Evolutionary conservation across 2,113 vertebrate species (phyloP).

Genomic region (Petrocephalus zakoni): DNA sequence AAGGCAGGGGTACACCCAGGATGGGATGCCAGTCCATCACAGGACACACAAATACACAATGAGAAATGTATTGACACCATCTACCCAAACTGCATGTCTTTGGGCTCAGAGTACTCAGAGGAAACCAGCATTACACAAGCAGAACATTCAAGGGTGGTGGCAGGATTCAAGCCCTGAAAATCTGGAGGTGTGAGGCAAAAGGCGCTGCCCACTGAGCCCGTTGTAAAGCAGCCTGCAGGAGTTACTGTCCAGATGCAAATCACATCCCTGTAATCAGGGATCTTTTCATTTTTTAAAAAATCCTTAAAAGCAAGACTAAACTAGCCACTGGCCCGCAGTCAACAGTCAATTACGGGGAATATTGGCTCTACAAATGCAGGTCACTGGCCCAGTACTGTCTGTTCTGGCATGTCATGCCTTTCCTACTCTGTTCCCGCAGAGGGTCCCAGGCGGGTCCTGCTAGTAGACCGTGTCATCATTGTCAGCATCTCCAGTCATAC

Average conservation of each 20-base stretch:
- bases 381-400: background rate
- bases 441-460: background rate
- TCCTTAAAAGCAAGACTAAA: background rate
- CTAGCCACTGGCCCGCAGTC: background rate
- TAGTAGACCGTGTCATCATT: background rate
- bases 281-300: background rate
- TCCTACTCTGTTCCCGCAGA: background rate
- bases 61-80: background rate
- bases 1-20: background rate
- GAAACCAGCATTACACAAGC: too few species aligned
- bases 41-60: background rate
- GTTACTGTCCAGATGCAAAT: background rate
- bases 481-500: background rate
- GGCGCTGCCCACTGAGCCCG: background rate
- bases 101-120: background rate
- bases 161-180: background rate
- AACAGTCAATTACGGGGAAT: background rate
- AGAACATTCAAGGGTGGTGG: background rate
- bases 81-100: background rate
- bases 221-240: background rate
- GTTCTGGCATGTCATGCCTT: background rate
- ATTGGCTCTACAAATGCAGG: background rate
- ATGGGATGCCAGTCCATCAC: background rate
- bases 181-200: background rate
- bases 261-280: background rate